Evolutionary conservation across 2,113 vertebrate genomes (phyloP).

Genomic region (Cryptotis parvus): DNA sequence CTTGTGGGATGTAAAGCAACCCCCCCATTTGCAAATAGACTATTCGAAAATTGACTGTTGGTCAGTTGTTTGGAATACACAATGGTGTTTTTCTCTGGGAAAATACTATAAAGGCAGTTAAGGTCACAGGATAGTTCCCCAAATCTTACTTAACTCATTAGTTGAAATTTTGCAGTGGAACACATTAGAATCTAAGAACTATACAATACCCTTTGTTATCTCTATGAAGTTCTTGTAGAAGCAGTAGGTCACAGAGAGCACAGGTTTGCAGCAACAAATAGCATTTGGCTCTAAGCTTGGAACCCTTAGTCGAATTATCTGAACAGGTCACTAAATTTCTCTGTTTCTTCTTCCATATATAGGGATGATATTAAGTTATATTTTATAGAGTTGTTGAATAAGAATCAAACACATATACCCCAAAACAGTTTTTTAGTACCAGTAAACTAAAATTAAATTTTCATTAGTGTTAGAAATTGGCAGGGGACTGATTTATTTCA

Average conservation of each 20-base stretch:
- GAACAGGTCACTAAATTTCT: background rate
- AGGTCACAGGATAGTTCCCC: background rate
- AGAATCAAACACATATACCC: no score
- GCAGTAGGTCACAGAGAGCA: background rate
- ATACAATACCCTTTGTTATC: background rate
- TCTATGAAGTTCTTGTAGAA: background rate
- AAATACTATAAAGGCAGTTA: constrained; percentile 12
- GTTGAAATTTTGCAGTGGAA: background rate
- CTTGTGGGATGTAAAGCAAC: constrained; percentile 48
- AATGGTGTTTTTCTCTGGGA: background rate
- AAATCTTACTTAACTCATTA: constrained; percentile 9
- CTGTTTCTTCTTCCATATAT: no score
- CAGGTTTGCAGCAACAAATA: background rate
- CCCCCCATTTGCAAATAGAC: constrained; percentile 26
- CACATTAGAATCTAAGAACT: background rate
- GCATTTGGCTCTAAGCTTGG: background rate
- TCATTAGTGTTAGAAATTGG: no score
- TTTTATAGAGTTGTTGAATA: no score
- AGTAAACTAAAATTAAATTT: no score
- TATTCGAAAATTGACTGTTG: constrained; percentile 45
- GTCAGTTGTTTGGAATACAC: constrained; percentile 43
- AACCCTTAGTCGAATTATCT: background rate
- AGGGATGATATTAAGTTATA: no score
- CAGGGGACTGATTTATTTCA: no score
- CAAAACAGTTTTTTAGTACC: no score